Conservation (phyloP, 2,113 vertebrate species). For the Sceloporus tristichus region DNA sequence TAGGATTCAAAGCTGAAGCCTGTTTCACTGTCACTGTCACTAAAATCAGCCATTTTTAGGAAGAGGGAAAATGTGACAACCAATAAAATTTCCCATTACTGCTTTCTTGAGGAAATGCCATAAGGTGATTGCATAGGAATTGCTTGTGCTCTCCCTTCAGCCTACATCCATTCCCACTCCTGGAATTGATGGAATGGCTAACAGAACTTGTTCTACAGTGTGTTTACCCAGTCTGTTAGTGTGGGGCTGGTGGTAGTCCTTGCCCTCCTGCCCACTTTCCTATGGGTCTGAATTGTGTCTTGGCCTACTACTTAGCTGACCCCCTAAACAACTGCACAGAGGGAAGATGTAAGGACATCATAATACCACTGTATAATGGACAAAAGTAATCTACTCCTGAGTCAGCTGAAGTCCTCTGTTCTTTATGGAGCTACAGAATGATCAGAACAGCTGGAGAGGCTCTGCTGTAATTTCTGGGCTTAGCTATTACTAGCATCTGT, state of each 20-base stretch:
- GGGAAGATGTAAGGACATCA: background rate
- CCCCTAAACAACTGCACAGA: background rate
- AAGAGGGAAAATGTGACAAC: background rate
- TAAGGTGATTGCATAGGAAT: background rate
- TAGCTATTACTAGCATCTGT: background rate
- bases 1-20: too few species aligned
- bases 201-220: background rate
- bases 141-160: background rate
- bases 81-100: background rate
- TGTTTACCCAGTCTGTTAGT: background rate
- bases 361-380: background rate
- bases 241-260: background rate
- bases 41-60: background rate
- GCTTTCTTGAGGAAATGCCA: background rate
- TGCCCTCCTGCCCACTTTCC: background rate
- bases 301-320: background rate
- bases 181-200: background rate
- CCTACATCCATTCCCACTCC: background rate
- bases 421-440: background rate
- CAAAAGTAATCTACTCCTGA: background rate
- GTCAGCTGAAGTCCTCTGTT: background rate
- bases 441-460: conserved; percentile 8
- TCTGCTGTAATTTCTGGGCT: background rate
- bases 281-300: background rate
- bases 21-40: background rate